Evolutionary conservation across 2,888 invertebrate genomes (phyloP), one percentile per base, ranked within the genome.

Genomic region (Bimastos eiseni): DNA sequence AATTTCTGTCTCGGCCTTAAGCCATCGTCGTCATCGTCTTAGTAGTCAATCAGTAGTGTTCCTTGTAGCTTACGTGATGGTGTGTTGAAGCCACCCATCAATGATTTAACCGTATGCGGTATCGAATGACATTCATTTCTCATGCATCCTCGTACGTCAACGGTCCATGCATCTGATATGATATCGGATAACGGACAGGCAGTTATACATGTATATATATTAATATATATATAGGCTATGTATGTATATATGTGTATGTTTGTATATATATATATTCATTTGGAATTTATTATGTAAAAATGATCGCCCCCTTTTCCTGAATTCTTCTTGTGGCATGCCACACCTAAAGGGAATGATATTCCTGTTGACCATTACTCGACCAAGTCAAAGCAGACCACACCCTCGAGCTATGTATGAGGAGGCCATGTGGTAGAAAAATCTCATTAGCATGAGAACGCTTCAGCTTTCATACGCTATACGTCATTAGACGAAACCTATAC

Each of bases 21-120:
- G n/a, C 89, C 89, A 49, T 90, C 37, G 41, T 86, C 49, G 36
- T 88, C 30, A 86, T 89, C 89, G 30, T 55, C 5, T n/a, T 70
- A 70, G 30, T 70, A 70, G n/a, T 17, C 70, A 70, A n/a, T 30
- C 8, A 11, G n/a, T 70, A 13, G n/a, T n/a, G 13, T 70, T 70
- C 17, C n/a, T 70, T 70, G 70, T n/a, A 70, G 30, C 15, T 70
- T 70, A 13, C 8, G 30, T 8, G 70, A n/a, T n/a, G n/a, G 5
- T 55, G 24, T 30, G n/a, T 17, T 70, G 70, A 49, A 49, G 24
- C 49, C 24, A 49, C 6, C 49, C n/a, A n/a, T n/a, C 70, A 17
- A 70, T 70, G 70, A n/a, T 17, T 70, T 70, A 70, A 70, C 8
- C 3, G 13, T 24, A 49, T 41, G n/a, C 15, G 6, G 17, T 55